Conservation (phyloP, 64 coral and sea anemone genomes). For the Dendrophyllia cribrosa region DNA sequence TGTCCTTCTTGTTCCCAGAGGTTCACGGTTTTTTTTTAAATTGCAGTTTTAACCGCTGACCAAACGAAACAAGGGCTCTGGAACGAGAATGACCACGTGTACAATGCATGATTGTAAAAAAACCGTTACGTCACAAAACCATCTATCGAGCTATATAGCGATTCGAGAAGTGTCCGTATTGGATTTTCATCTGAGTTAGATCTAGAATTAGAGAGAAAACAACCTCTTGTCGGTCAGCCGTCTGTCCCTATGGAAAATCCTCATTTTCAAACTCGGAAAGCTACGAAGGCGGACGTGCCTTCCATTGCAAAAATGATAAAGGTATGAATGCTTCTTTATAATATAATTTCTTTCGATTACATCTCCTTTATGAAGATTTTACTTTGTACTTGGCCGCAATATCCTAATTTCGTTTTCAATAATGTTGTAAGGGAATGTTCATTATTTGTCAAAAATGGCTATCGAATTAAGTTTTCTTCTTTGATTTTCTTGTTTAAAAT, state of each 20-base stretch:
- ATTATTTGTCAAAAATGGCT: too few species aligned
- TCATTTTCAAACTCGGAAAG: conserved; percentile 23
- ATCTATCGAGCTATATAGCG: background rate
- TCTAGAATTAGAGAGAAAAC: background rate
- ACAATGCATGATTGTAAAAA: background rate
- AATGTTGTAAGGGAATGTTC: too few species aligned
- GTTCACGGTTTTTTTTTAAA: too few species aligned
- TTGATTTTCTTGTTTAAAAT: too few species aligned
- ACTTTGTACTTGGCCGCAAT: too few species aligned
- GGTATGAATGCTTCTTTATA: background rate
- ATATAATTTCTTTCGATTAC: background rate
- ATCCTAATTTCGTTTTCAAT: too few species aligned
- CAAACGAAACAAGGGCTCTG: background rate
- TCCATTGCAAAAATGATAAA: conserved; percentile 59
- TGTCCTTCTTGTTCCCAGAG: too few species aligned
- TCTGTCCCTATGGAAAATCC: background rate
- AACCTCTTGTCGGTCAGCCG: background rate
- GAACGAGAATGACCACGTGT: background rate
- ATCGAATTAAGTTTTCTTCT: too few species aligned
- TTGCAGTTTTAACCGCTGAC: background rate
- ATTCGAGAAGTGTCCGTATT: too few species aligned
- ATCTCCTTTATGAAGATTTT: too few species aligned
- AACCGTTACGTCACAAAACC: background rate
- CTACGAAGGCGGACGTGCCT: conserved; percentile 20
- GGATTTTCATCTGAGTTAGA: background rate